A percentile compares a stretch with the other conserved stretches of the same genome.
These are phyloP conservation scores for Hartigia nigra DNA, from an alignment of 2,888 invertebrate genomes.

Conservation along the genomic window DNA sequence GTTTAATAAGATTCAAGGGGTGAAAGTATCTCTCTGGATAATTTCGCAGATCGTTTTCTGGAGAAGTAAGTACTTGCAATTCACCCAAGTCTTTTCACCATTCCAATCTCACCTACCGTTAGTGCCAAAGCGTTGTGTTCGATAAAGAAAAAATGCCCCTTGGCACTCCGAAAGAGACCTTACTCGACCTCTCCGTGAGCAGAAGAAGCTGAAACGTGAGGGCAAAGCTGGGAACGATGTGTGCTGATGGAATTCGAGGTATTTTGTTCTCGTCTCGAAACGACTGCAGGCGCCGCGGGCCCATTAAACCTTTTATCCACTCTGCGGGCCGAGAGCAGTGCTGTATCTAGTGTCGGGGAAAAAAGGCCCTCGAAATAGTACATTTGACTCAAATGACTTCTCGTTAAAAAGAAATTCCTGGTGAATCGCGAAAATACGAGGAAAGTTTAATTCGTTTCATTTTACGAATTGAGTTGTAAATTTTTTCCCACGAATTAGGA, in stretches of 20 bases:
- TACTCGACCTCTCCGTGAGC: neutral
- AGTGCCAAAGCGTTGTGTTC: neutral
- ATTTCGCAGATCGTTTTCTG: neutral
- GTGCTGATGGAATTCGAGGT: slow-evolving; percentile 43
- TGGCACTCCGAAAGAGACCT: neutral
- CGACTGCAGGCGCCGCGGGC: slow-evolving; percentile 32
- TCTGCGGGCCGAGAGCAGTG: slow-evolving; percentile 25
- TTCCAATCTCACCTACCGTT: neutral
- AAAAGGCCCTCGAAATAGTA: neutral
- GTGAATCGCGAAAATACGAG: neutral
- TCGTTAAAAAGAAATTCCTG: neutral
- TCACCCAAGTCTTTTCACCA: neutral
- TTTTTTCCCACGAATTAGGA: neutral
- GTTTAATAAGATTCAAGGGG: neutral
- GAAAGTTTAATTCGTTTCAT: neutral
- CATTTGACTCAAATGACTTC: neutral
- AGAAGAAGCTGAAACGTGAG: neutral
- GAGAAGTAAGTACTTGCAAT: neutral
- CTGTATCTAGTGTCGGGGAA: neutral
- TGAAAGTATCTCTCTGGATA: neutral
- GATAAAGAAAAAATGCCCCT: neutral
- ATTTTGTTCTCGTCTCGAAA: slow-evolving; percentile 45
- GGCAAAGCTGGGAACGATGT: slow-evolving; percentile 1
- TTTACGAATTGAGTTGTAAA: neutral
- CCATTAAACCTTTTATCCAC: slow-evolving; percentile 54